These are phyloP conservation scores for Muschampia plurimacula DNA, from an alignment of 2,888 invertebrate genomes.

Conservation along the genomic window DNA sequence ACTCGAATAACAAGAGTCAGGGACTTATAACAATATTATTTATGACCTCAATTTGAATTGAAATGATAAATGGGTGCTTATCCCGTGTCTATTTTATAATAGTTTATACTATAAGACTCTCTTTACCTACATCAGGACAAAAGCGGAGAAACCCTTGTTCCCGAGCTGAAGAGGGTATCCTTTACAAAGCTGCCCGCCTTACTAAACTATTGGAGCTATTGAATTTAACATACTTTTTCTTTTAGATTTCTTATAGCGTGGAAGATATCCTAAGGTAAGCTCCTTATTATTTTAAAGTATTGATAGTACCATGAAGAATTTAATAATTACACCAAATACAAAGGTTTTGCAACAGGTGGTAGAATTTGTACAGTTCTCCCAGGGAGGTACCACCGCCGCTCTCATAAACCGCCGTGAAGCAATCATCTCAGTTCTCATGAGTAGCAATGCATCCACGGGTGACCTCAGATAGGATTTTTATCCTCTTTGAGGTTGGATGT, in stretches of 20 bases:
- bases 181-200: conserved; percentile 25
- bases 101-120: conserved; percentile 8
- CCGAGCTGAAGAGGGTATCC: conserved; percentile 21
- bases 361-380: no score
- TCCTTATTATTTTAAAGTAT: no score
- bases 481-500: no score
- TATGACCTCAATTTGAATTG: neutral
- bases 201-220: conserved; percentile 18
- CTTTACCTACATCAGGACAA: conserved; percentile 31
- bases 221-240: conserved; percentile 22
- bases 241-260: neutral
- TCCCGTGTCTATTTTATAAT: neutral
- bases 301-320: no score
- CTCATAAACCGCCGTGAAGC: no score
- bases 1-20: no score
- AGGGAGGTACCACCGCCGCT: no score
- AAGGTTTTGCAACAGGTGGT: no score
- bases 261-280: neutral
- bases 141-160: conserved; percentile 9
- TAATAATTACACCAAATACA: no score
- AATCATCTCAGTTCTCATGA: no score
- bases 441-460: no score
- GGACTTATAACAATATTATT: neutral
- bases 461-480: no score
- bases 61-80: neutral